A percentile compares a stretch with the other conserved stretches of the same genome.
These are phyloP conservation scores for Oncorhynchus mykiss DNA, from an alignment of 2,113 vertebrate species.

Conservation along the genomic window DNA sequence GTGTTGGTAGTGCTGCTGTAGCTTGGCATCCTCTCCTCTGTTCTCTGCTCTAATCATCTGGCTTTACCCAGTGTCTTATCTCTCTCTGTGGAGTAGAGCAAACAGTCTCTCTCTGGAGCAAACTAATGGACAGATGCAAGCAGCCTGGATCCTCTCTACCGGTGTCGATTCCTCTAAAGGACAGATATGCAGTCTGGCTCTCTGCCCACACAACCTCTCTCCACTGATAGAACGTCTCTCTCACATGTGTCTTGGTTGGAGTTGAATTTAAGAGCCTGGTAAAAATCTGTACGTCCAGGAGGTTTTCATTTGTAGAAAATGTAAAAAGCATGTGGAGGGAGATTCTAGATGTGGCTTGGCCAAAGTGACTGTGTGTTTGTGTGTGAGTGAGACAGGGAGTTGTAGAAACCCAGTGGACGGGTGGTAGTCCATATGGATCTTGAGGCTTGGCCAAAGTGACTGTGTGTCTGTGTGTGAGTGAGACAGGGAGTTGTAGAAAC, in stretches of 20 bases:
- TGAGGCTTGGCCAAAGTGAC: not conserved
- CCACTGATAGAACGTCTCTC: not conserved
- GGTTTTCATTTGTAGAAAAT: conserved; percentile 16
- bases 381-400: not conserved
- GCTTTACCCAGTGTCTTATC: conserved; percentile 1
- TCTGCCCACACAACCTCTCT: not conserved
- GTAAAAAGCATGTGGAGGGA: not conserved
- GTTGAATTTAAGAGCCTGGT: not conserved
- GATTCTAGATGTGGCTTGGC: not conserved
- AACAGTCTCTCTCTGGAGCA: no score
- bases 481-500: no score
- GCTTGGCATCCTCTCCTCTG: not conserved
- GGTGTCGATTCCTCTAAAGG: no score
- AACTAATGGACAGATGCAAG: no score
- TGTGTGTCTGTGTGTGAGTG: conserved; percentile 1
- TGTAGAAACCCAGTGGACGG: no score
- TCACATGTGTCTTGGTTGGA: not conserved
- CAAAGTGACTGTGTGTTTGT: conserved; percentile 4
- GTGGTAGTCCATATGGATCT: no score
- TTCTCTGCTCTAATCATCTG: not conserved
- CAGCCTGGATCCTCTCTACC: no score
- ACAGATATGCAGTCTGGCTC: not conserved
- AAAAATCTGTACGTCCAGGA: not conserved
- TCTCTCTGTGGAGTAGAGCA: not conserved
- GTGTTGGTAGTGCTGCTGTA: no score